phyloP scores from a whole-genome alignment of 2,797 vertebrate species.

The Buphagus erythrorhynchus region DNA sequence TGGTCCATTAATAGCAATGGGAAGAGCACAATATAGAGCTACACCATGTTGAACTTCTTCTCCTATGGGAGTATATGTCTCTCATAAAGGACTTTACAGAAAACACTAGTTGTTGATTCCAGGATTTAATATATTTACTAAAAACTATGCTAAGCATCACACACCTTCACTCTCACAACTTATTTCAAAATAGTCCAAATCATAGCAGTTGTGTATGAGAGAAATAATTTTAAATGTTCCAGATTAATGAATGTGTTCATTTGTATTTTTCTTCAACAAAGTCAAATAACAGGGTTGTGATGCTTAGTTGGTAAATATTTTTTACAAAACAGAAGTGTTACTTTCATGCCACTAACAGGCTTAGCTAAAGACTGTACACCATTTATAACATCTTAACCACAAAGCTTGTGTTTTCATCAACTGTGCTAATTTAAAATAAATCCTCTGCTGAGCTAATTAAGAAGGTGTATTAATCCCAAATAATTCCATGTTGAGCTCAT shows the following conservation, averaged over 20 bases:
- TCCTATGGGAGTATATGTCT: not conserved
- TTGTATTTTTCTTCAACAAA: conserved; percentile 31
- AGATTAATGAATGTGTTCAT: conserved; percentile 34
- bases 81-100: not conserved
- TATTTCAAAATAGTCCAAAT: conserved; percentile 29
- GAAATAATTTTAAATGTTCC: conserved; percentile 55
- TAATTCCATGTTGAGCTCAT: not conserved
- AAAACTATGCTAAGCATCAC: not conserved
- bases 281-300: not conserved
- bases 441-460: not conserved
- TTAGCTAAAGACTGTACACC: not conserved
- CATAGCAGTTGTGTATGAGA: conserved; percentile 1
- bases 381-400: not conserved
- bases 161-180: not conserved
- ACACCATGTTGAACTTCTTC: not conserved
- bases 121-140: not conserved
- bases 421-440: not conserved
- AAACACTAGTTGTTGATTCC: not conserved
- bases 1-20: not conserved
- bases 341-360: not conserved
- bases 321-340: not conserved
- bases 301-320: not conserved
- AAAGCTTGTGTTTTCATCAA: not conserved
- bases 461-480: not conserved
- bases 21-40: not conserved